These are phyloP conservation scores for Pleuronectes platessa DNA, from an alignment of 2,113 vertebrate species.

Conservation along the genomic window DNA sequence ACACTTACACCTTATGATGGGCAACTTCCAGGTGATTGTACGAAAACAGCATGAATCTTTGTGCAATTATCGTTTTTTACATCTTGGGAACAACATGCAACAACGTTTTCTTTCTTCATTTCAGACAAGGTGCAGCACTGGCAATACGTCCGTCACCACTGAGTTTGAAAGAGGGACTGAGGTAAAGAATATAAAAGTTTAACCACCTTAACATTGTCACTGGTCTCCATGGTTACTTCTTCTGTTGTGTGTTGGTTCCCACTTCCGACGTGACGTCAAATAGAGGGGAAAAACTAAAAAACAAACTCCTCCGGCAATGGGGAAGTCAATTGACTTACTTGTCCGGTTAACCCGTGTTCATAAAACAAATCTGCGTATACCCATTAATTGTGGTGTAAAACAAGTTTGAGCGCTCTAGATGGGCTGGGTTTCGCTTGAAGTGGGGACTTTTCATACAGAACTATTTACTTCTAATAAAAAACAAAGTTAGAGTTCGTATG, in stretches of 20 bases:
- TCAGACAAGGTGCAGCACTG: no score
- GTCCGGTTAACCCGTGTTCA: not conserved
- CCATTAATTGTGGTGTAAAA: not conserved
- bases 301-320: not conserved
- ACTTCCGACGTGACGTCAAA: not conserved
- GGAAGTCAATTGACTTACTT: not conserved
- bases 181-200: not conserved
- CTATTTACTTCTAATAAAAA: conserved; percentile 4
- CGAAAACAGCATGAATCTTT: no score
- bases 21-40: no score
- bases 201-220: not conserved
- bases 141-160: no score
- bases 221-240: not conserved
- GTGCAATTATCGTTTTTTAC: no score
- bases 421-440: not conserved
- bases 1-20: no score
- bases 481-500: not conserved
- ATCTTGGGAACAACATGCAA: no score
- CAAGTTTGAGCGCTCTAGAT: not conserved
- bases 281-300: not conserved
- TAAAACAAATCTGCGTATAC: not conserved
- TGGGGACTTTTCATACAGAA: not conserved
- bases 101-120: no score
- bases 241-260: not conserved
- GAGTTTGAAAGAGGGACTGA: not conserved